A percentile compares a stretch with the other conserved stretches of the same genome.
Evolutionary conservation across 1,140 invertebrate species (phyloP).

Genomic region (Oryzaephilus surinamensis): DNA sequence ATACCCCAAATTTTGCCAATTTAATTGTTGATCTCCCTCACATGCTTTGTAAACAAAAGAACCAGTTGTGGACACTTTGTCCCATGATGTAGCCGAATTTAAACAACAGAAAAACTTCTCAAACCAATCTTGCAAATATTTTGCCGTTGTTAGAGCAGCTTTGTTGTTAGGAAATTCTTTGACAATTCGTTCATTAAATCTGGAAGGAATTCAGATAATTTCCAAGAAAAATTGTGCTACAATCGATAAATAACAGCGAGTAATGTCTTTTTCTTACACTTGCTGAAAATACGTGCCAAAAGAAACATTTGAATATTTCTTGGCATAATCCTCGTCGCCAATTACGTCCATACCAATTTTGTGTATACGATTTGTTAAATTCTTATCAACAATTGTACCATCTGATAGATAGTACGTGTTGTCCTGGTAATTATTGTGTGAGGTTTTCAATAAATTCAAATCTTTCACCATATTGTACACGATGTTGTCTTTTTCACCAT

Average conservation of each 20-base stretch:
- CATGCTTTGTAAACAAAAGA: constrained; percentile 45
- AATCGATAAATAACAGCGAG: constrained; percentile 5
- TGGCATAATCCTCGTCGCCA: constrained; percentile 6
- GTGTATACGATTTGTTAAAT: constrained; percentile 31
- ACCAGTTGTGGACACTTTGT: constrained; percentile 45
- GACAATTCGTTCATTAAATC: constrained; percentile 13
- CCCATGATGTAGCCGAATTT: constrained; percentile 49
- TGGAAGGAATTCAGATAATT: constrained; percentile 9
- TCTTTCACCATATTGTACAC: constrained; percentile 54
- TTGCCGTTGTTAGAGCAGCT: constrained; percentile 22
- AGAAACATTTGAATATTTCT: constrained; percentile 11
- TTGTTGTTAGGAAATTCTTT: constrained; percentile 9
- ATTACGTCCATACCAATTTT: constrained; percentile 15
- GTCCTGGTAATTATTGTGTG: constrained; percentile 19
- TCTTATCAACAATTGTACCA: constrained; percentile 35
- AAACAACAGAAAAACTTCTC: constrained; percentile 43
- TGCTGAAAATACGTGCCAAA: constrained; percentile 24
- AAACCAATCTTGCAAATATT: constrained; percentile 43
- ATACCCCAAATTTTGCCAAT: constrained; percentile 53
- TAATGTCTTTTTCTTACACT: constrained; percentile 15
- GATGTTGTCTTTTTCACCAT: constrained; percentile 62
- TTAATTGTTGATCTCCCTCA: constrained; percentile 44
- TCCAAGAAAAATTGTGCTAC: constrained; percentile 3
- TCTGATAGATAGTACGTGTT: constrained; percentile 20
- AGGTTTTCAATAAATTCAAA: constrained; percentile 40